Evolutionary conservation across 1,140 invertebrate genomes (phyloP).

Genomic region (Akabosia matsudoensis): DNA sequence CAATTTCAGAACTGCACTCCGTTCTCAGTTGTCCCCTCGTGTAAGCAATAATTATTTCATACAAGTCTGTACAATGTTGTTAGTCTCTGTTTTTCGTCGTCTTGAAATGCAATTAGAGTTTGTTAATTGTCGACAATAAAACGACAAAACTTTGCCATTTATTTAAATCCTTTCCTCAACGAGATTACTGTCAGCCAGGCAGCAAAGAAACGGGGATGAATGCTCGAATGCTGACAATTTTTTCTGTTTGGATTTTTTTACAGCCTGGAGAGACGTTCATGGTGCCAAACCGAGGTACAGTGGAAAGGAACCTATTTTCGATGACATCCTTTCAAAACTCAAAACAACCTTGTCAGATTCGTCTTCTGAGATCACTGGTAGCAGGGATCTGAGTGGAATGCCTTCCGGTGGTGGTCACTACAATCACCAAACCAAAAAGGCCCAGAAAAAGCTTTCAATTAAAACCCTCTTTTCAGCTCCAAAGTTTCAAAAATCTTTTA

Average conservation of each 20-base stretch:
- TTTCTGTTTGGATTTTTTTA: too few species aligned
- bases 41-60: too few species aligned
- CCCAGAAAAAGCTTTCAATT: conserved; percentile 82
- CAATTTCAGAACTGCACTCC: conserved; percentile 70
- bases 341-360: conserved; percentile 62
- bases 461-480: conserved; percentile 89
- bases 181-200: too few species aligned
- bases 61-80: too few species aligned
- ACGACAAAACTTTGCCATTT: too few species aligned
- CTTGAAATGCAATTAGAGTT: too few species aligned
- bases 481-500: conserved; percentile 90
- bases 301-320: conserved; percentile 67
- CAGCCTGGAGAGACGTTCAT: conserved; percentile 63
- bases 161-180: too few species aligned
- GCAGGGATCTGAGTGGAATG: conserved; percentile 40
- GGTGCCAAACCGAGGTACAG: conserved; percentile 63
- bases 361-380: conserved; percentile 51
- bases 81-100: too few species aligned
- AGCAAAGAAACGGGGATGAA: too few species aligned
- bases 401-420: conserved; percentile 55
- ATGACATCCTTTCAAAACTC: conserved; percentile 70
- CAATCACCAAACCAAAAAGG: conserved; percentile 59
- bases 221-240: too few species aligned
- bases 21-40: conserved; percentile 78
- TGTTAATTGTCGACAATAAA: too few species aligned